These are phyloP conservation scores for Heliothis peltigera DNA, from an alignment of 2,888 invertebrate species.

Conservation along the genomic window DNA sequence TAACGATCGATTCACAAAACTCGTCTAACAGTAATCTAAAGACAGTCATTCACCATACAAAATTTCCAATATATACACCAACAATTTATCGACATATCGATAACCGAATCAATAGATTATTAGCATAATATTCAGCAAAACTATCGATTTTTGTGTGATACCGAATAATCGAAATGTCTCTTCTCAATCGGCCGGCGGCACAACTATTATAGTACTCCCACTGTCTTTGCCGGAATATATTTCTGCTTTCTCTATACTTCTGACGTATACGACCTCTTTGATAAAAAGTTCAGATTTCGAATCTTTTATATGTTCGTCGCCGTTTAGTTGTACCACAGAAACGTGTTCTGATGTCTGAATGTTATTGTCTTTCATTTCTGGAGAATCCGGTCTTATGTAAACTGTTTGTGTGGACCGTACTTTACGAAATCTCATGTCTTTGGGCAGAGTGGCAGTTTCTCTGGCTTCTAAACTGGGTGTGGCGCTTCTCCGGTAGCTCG, in stretches of 20 bases:
- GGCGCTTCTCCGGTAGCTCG: conserved; percentile 79
- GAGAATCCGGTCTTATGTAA: conserved; percentile 82
- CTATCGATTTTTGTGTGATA: conserved; percentile 34
- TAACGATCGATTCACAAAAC: conserved; percentile 29
- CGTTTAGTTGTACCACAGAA: conserved; percentile 83
- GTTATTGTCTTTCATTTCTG: conserved; percentile 68
- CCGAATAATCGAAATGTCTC: conserved; percentile 3
- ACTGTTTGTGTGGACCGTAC: conserved; percentile 84
- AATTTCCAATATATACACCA: conserved; percentile 29
- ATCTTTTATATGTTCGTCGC: conserved; percentile 76
- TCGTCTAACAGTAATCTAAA: conserved; percentile 31
- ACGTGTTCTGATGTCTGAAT: conserved; percentile 79
- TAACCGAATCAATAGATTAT: conserved; percentile 21
- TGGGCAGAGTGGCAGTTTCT: conserved; percentile 83
- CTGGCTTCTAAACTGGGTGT: conserved; percentile 77
- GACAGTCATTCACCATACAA: conserved; percentile 23
- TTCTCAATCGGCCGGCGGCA: conserved; percentile 85
- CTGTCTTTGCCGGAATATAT: conserved; percentile 81
- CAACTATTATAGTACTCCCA: conserved; percentile 84
- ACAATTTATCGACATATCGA: conserved; percentile 41
- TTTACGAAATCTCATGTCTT: conserved; percentile 86
- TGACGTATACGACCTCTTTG: conserved; percentile 79
- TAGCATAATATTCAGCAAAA: conserved; percentile 21
- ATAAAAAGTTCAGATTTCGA: conserved; percentile 73
- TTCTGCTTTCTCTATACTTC: conserved; percentile 79